Conservation (phyloP, 2,797 vertebrate species). For the Orientallactaga sibirica region DNA sequence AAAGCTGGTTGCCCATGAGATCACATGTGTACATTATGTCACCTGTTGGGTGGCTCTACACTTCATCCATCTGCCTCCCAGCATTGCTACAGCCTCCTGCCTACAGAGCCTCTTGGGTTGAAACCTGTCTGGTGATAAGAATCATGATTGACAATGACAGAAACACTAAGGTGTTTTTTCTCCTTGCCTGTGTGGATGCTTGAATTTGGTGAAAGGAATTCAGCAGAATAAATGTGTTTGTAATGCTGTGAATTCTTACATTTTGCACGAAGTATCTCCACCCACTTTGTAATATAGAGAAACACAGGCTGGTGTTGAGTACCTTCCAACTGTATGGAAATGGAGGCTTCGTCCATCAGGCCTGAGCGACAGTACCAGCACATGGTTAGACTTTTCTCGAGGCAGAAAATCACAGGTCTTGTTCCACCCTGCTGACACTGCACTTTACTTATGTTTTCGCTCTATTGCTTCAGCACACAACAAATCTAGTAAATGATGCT, state of each 20-base stretch:
- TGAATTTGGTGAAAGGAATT: not conserved
- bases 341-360: not conserved
- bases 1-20: not conserved
- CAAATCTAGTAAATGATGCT: not conserved
- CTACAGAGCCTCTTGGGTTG: not conserved
- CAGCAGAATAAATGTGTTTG: not conserved
- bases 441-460: constrained; percentile 61
- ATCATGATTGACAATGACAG: not conserved
- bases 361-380: not conserved
- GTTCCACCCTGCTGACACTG: not conserved
- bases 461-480: constrained; percentile 1
- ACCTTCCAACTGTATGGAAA: constrained; percentile 5
- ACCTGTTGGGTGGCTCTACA: not conserved
- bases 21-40: fast-evolving
- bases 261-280: not conserved
- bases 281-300: constrained; percentile 9
- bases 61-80: not conserved
- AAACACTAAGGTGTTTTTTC: not conserved
- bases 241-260: constrained; percentile 57
- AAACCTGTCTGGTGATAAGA: not conserved
- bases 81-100: not conserved
- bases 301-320: not conserved
- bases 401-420: not conserved
- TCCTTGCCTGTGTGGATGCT: not conserved
- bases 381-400: constrained; percentile 19